phyloP scores from a whole-genome alignment of 2,888 invertebrate species.

The Serrognathus titanus region DNA sequence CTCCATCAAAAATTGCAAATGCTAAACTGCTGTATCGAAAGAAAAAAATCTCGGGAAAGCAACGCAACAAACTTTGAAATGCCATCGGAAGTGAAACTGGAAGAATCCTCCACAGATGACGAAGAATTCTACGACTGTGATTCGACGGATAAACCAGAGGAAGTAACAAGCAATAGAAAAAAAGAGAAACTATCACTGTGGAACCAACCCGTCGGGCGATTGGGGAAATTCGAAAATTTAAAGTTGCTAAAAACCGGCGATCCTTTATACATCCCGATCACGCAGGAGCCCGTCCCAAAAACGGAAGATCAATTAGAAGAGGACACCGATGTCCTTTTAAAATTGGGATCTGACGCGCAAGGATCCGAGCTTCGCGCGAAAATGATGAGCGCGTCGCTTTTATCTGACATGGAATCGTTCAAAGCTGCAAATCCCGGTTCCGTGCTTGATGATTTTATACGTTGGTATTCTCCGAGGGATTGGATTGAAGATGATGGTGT shows the following conservation, averaged over 20 bases:
- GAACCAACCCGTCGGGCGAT: conserved; percentile 63
- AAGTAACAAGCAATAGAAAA: conserved; percentile 45
- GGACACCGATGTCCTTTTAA: conserved; percentile 85
- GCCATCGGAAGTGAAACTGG: conserved; percentile 42
- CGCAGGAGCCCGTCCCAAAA: conserved; percentile 92
- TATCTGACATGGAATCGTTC: conserved; percentile 98
- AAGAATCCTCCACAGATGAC: conserved; percentile 46
- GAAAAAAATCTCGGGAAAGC: conserved; percentile 55
- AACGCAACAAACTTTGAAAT: conserved; percentile 41
- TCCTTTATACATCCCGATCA: conserved; percentile 74
- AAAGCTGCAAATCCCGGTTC: conserved; percentile 97
- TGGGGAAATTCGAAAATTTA: conserved; percentile 64
- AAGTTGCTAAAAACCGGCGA: conserved; percentile 67
- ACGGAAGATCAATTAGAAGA: conserved; percentile 96
- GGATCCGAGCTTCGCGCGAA: conserved; percentile 82
- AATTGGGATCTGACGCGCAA: conserved; percentile 80
- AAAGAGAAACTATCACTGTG: conserved; percentile 51
- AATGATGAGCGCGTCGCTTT: conserved; percentile 91
- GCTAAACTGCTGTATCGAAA: conserved; percentile 73
- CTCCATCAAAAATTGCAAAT: conserved; percentile 94
- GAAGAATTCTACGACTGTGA: conserved; percentile 84
- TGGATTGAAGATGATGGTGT: conserved; percentile 65
- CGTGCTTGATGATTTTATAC: conserved; percentile 89
- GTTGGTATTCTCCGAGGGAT: conserved; percentile 93
- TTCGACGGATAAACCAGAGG: conserved; percentile 40